Base-by-base conservation (phyloP, 1,140 invertebrate species). In the Pseudomyrmex flavicornis region DNA sequence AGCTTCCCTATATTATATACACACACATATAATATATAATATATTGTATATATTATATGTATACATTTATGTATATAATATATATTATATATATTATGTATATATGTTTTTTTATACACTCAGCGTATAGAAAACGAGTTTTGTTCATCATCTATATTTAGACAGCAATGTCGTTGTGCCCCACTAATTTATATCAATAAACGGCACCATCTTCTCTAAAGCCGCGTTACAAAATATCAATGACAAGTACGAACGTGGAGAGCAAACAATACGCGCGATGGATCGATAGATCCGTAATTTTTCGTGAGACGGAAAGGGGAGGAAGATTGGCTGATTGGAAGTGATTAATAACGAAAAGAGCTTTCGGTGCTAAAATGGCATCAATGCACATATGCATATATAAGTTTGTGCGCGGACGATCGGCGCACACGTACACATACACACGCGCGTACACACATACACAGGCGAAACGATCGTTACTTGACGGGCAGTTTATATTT, bases 51-150 rank as follows among this genome's bases (percentile, higher is more conserved):
- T 72, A 72, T 22, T 66, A 52, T 80, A 26, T 80, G 0, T 20
- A 44, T 54, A 84, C 59, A 56, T 0, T 54, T 59, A 44, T 77
- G 1, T 85, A 13, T 85, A 22, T 76, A 58, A 35, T 85, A 82
- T 91, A 89, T 66, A 46, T 66, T 35, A 35, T 35, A 35, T 35
- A 35, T 35, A 35, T 22, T 68, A 62, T 87, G 83, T 69, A 73
- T n/a, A 77, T 84, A 76, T 56, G 44, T 48, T 73, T 89, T 77
- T 85, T 91, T 89, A 92, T 89, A 92, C 91, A 91, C 85, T 89
- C 89, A 91, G 86, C 90, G 86, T 85, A 85, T 86, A 88, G 65
- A 72, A 79, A 85, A 85, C 62, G 58, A 79, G 83, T 84, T 72
- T 65, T 69, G 44, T 83, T 90, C 88, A 88, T 91, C 84, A 26